Conservation (phyloP, 2,113 vertebrate genomes). For the Archocentrus centrarchus region DNA sequence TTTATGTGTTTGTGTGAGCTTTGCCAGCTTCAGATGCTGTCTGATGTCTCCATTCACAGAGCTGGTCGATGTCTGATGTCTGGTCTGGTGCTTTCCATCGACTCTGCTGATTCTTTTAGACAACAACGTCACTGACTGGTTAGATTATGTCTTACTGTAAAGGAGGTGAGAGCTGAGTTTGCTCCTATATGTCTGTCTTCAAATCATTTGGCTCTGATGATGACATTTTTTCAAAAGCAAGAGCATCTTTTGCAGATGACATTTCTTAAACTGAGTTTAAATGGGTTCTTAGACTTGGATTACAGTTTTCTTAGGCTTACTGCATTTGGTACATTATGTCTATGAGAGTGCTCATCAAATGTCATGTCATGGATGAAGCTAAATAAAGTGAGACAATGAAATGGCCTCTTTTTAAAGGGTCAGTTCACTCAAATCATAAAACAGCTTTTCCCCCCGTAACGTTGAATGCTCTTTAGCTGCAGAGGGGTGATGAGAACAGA, state of each 20-base stretch:
- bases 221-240: neutral
- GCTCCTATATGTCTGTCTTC: neutral
- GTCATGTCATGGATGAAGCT: too few relatives aligned
- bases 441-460: too few relatives aligned
- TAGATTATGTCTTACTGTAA: neutral
- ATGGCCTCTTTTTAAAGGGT: too few relatives aligned
- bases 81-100: conserved; percentile 18
- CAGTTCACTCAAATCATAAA: too few relatives aligned
- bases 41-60: conserved; percentile 32
- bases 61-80: neutral
- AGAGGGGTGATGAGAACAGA: neutral
- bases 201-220: neutral
- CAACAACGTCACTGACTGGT: conserved; percentile 25
- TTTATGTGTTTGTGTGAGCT: conserved; percentile 26
- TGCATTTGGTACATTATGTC: neutral
- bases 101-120: conserved; percentile 67
- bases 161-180: neutral
- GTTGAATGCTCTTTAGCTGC: too few relatives aligned
- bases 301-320: neutral
- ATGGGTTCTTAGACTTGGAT: neutral
- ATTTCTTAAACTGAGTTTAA: neutral
- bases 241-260: neutral
- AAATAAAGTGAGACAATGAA: neutral
- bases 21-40: conserved; percentile 37
- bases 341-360: neutral